Evolutionary conservation across 2,113 vertebrate species (phyloP), one percentile per base, ranked within the genome.

Genomic region (Halichoeres trimaculatus): DNA sequence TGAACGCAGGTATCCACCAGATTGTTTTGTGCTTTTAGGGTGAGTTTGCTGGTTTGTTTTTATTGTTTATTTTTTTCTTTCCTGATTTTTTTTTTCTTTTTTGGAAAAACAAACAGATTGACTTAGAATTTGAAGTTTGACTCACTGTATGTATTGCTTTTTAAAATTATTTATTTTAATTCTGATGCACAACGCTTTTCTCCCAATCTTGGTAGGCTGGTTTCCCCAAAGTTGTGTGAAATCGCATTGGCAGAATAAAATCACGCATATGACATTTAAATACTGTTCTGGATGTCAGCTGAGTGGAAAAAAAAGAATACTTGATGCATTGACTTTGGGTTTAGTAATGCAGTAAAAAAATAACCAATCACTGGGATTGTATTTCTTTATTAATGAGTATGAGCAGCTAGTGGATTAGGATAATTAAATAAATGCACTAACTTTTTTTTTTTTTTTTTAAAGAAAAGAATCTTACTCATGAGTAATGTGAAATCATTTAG

Each of bases 341-440:
- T 89, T 89, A 90, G 89, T 91, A 87, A 91, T 92, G 88, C 91
- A 90, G 90, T 90, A 90, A 91, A 90, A 3, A 52, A 91, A 83
- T 89, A 94, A 91, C 75, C 70, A 90, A 94, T 93, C 92, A 93
- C 93, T 91, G 90, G 91, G 90, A 86, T 85, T 87, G 72, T 84
- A 62, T 78, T 77, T 88, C 61, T 61, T 84, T 85, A 79, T 91
- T 85, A 88, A 89, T 90, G 78, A 90, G 84, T 93, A 88, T 89
- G 89, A 93, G 93, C 91, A 92, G 93, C 91, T 93, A 93, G 94
- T 92, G 90, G 89, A 93, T 90, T 93, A 92, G 92, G 86, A 83
- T 92, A 91, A 94, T 93, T 79, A 90, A 89, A 91, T 77, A 92
- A 90, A 93, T 94, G 93, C 93, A 94, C 94, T 94, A 94, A 94